A percentile compares a stretch with the other conserved stretches of the same genome.
These are phyloP conservation scores for Centropus bengalensis DNA, from an alignment of 2,113 vertebrate genomes.

Conservation along the genomic window DNA sequence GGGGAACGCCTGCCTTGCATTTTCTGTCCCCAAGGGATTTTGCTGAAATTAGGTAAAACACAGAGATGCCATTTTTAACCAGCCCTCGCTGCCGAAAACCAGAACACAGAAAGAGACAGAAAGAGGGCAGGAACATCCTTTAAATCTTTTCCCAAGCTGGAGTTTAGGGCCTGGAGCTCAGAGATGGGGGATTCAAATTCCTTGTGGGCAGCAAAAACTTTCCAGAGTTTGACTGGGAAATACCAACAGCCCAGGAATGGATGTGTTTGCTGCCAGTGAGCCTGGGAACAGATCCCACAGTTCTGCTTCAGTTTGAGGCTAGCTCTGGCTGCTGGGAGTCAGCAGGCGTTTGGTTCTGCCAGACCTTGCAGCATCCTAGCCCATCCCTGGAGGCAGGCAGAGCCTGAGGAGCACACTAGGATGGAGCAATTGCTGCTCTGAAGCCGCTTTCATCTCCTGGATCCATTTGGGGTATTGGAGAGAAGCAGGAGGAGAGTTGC, in stretches of 20 bases:
- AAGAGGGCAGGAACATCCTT: background rate
- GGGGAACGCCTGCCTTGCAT: background rate
- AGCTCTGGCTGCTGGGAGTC: background rate
- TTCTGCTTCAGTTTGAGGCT: background rate
- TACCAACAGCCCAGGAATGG: background rate
- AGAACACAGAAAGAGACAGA: background rate
- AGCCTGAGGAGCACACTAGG: background rate
- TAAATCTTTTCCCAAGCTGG: too few species aligned
- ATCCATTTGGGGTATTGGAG: accelerated
- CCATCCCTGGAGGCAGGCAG: background rate
- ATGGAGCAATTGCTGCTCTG: background rate
- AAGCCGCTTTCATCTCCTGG: background rate
- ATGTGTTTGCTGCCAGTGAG: accelerated
- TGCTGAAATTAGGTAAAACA: background rate
- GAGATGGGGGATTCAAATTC: background rate
- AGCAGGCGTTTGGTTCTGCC: background rate
- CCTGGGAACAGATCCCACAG: background rate
- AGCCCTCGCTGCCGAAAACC: background rate
- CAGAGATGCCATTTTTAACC: background rate
- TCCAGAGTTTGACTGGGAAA: background rate
- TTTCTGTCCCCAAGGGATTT: background rate
- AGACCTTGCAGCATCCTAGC: background rate
- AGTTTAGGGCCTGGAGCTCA: background rate
- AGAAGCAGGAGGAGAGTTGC: background rate
- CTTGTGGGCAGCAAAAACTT: background rate